Percentiles rank a stretch among this genome's conserved stretches.
These are phyloP conservation scores for Drosophila baimaii DNA, from an alignment of 1,140 invertebrate genomes.

Conservation along the genomic window DNA sequence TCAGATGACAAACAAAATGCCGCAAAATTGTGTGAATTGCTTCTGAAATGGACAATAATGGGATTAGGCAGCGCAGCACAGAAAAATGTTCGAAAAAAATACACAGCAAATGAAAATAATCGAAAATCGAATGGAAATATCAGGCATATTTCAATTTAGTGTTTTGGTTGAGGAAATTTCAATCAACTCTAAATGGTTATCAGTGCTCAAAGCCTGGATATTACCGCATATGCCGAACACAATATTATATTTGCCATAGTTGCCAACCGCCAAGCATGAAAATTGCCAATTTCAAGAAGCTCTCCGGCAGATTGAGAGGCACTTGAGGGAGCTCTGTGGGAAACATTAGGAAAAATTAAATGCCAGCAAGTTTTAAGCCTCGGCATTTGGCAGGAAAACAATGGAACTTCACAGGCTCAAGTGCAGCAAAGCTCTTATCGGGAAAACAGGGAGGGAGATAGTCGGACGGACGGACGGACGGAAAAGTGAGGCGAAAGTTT, in stretches of 20 bases:
- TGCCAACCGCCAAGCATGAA: slow-evolving; percentile 10
- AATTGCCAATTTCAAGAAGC: slow-evolving; percentile 31
- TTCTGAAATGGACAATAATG: slow-evolving; percentile 47
- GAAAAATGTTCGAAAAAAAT: slow-evolving; percentile 21
- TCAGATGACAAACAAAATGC: slow-evolving; percentile 50
- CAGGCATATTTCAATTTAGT: slow-evolving; percentile 36
- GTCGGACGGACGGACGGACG: not conserved
- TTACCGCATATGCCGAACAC: not conserved
- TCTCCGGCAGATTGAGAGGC: slow-evolving; percentile 11
- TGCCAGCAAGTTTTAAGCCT: slow-evolving; percentile 63
- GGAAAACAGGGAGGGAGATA: slow-evolving; percentile 16
- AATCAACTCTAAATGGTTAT: slow-evolving; percentile 41
- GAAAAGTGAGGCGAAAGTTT: slow-evolving; percentile 69
- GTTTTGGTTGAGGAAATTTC: slow-evolving; percentile 23
- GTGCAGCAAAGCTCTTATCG: slow-evolving; percentile 73
- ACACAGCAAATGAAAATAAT: slow-evolving; percentile 32
- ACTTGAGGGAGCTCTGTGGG: slow-evolving; percentile 15
- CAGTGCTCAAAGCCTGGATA: slow-evolving; percentile 8
- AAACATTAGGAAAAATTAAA: slow-evolving; percentile 63
- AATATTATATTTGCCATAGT: slow-evolving; percentile 10
- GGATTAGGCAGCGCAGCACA: slow-evolving; percentile 19
- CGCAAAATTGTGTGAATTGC: slow-evolving; percentile 53
- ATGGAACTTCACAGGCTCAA: slow-evolving; percentile 61
- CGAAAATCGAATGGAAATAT: slow-evolving; percentile 43
- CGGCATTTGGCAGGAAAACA: slow-evolving; percentile 61